Percentiles rank a stretch among this genome's conserved stretches.
Conservation (phyloP, 2,797 vertebrate genomes). For the Sciaenops ocellatus region DNA sequence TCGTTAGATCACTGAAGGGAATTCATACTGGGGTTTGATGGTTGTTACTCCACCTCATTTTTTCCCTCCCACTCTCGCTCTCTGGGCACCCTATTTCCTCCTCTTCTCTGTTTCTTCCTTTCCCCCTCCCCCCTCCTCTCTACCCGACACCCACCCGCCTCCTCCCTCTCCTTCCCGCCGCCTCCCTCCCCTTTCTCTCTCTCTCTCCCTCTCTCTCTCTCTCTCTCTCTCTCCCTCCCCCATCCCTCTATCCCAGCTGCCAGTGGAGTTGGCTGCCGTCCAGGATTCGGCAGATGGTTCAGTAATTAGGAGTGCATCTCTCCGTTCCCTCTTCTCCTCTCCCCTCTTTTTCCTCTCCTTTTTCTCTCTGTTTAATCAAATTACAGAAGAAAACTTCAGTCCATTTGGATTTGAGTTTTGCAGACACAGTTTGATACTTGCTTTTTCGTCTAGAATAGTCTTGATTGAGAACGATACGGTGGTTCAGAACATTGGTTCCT, state of each 20-base stretch:
- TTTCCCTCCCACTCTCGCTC: slow-evolving; percentile 69
- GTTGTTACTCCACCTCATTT: slow-evolving; percentile 74
- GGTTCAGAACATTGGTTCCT: slow-evolving; percentile 48
- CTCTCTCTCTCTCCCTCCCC: slow-evolving; percentile 77
- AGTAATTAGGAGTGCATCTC: slow-evolving; percentile 89
- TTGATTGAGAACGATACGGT: slow-evolving; percentile 53
- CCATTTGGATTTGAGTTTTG: slow-evolving; percentile 73
- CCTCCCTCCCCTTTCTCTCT: slow-evolving; percentile 57
- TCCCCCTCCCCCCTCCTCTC: slow-evolving; percentile 26
- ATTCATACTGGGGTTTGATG: slow-evolving; percentile 72
- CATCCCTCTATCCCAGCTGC: slow-evolving; percentile 88
- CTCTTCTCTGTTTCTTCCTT: slow-evolving; percentile 61
- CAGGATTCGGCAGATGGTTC: slow-evolving; percentile 92
- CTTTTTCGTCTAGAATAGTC: slow-evolving; percentile 62
- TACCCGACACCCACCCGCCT: not conserved
- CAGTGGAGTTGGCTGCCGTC: slow-evolving; percentile 88
- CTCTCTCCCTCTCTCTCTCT: slow-evolving; percentile 63
- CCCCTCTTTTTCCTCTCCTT: slow-evolving; percentile 74
- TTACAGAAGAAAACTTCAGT: slow-evolving; percentile 87
- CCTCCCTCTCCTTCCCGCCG: slow-evolving; percentile 39
- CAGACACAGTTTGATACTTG: slow-evolving; percentile 71
- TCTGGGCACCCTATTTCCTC: slow-evolving; percentile 76
- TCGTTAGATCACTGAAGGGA: slow-evolving; percentile 69
- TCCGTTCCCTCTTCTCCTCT: slow-evolving; percentile 81
- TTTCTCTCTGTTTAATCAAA: slow-evolving; percentile 88